Evolutionary conservation across 2,113 vertebrate species (phyloP).

Genomic region (Periophthalmus modestus): DNA sequence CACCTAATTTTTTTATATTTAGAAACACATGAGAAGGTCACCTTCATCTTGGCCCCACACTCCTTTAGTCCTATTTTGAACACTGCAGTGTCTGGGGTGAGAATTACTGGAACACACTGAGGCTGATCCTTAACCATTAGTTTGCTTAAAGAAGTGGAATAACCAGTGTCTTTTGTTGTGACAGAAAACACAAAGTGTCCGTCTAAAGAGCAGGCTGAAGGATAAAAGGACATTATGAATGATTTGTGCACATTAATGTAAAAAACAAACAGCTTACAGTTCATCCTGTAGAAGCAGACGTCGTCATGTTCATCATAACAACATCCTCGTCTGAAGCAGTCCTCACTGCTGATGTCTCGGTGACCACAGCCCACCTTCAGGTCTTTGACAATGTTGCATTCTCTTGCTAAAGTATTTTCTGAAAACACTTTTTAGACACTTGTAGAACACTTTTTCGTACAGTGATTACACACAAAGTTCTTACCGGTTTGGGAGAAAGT

Average conservation of each 20-base stretch:
- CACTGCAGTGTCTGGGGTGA: constrained; percentile 47
- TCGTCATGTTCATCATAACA: constrained; percentile 51
- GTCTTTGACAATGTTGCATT: constrained; percentile 36
- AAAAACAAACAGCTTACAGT: constrained; percentile 41
- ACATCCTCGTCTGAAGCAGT: constrained; percentile 63
- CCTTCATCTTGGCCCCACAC: constrained; percentile 63
- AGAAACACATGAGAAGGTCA: constrained; percentile 7
- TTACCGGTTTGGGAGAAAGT: constrained; percentile 32
- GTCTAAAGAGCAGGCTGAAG: constrained; percentile 69
- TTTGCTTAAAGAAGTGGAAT: constrained; percentile 32
- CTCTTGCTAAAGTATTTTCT: constrained; percentile 6
- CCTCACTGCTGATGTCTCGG: constrained; percentile 18
- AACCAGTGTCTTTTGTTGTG: constrained; percentile 33
- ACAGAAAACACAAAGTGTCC: constrained; percentile 73
- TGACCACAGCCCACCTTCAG: constrained; percentile 58
- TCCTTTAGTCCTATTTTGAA: constrained; percentile 67
- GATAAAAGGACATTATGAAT: not conserved
- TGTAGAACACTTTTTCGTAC: not conserved
- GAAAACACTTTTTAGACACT: too few species aligned
- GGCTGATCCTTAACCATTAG: constrained; percentile 58
- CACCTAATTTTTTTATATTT: not conserved
- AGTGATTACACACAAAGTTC: constrained; percentile 15
- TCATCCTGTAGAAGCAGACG: constrained; percentile 65
- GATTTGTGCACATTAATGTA: not conserved
- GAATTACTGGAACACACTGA: constrained; percentile 53